A percentile compares a stretch with the other conserved stretches of the same genome.
These are phyloP conservation scores for Tenebrosternarchus preto DNA, from an alignment of 2,113 vertebrate genomes.

Conservation along the genomic window DNA sequence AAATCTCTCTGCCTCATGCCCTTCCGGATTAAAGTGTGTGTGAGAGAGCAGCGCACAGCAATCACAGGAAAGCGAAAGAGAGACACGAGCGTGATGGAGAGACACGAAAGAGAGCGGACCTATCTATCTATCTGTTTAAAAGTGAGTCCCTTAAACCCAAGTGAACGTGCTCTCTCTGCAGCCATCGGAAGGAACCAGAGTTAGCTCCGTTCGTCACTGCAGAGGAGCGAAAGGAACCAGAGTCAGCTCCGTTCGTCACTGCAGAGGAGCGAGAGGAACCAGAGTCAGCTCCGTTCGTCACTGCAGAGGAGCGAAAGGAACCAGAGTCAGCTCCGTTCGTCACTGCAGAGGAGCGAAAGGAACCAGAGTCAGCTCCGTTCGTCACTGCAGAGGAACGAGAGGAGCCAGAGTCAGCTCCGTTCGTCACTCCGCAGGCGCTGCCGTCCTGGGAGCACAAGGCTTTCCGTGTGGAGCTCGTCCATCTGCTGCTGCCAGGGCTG, in stretches of 20 bases:
- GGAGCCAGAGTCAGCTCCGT: neutral
- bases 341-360: constrained; percentile 21
- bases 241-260: neutral
- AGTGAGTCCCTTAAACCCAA: constrained; percentile 15
- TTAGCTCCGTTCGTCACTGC: neutral
- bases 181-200: neutral
- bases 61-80: neutral
- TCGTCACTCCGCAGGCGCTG: constrained; percentile 24
- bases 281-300: neutral
- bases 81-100: neutral
- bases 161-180: neutral
- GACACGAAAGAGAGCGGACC: too few species aligned
- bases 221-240: too few species aligned
- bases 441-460: neutral
- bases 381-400: too few species aligned
- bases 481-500: neutral
- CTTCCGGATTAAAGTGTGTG: constrained; percentile 19
- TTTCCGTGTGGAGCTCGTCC: neutral
- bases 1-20: constrained; percentile 30
- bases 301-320: too few species aligned
- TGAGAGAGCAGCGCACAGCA: neutral
- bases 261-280: constrained; percentile 27
- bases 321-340: neutral
- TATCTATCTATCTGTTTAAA: neutral
- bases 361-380: neutral